These are phyloP conservation scores for Caenorhabditis latens DNA, from an alignment of 1,140 invertebrate species.

Conservation along the genomic window DNA sequence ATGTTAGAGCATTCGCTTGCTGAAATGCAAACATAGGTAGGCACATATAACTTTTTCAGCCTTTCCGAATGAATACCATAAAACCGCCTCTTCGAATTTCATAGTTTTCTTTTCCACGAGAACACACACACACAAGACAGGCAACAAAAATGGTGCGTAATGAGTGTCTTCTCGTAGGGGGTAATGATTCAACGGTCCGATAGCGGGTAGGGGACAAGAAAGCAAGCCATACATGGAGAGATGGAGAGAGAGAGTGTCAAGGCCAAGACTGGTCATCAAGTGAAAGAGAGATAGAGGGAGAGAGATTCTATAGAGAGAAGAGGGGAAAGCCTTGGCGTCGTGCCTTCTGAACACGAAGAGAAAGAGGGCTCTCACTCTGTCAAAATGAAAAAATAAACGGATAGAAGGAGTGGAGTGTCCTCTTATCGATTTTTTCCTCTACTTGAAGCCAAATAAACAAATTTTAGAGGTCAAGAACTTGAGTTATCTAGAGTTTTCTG, in stretches of 20 bases:
- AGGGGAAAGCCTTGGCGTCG: neutral
- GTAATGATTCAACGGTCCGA: constrained; percentile 43
- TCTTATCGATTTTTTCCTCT: too few relatives aligned
- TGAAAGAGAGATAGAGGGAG: neutral
- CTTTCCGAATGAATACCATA: too few relatives aligned
- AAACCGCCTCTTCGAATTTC: too few relatives aligned
- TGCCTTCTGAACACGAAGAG: neutral
- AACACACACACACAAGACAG: too few relatives aligned
- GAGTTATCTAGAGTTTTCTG: too few relatives aligned
- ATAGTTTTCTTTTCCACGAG: too few relatives aligned
- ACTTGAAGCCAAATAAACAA: too few relatives aligned
- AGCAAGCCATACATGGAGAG: constrained; percentile 15
- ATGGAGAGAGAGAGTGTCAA: constrained; percentile 38
- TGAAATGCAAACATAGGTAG: neutral
- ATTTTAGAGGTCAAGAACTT: too few relatives aligned
- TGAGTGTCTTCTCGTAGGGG: constrained; percentile 4
- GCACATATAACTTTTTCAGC: neutral
- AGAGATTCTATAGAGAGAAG: constrained; percentile 2
- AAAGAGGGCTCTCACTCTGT: neutral
- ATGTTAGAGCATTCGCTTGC: neutral
- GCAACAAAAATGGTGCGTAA: constrained; percentile 31
- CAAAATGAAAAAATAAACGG: neutral
- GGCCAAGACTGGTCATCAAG: constrained; percentile 36
- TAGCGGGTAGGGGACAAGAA: constrained; percentile 1
- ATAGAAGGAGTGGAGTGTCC: too few relatives aligned